Conservation (phyloP, 2,113 vertebrate species). For the Phrynosoma blainvillii region DNA sequence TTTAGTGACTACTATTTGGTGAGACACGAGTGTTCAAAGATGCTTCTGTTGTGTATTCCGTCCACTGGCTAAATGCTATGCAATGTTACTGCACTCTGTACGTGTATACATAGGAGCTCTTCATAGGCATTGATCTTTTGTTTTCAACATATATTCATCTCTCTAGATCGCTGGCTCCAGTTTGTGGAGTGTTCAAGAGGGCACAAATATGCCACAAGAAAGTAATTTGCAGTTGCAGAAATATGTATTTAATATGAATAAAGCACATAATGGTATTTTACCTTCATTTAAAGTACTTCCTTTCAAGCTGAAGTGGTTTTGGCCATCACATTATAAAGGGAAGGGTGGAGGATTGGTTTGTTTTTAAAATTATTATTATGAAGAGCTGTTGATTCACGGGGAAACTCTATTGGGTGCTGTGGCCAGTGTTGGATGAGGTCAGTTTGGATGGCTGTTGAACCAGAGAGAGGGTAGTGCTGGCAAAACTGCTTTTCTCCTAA, state of each 20-base stretch:
- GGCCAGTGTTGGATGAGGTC: too few species aligned
- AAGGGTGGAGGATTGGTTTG: not conserved
- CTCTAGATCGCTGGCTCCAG: not conserved
- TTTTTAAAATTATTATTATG: not conserved
- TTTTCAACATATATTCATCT: not conserved
- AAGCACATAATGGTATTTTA: slow-evolving; percentile 25
- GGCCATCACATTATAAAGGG: not conserved
- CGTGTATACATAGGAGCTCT: not conserved
- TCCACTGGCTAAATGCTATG: not conserved
- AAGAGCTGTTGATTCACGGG: not conserved
- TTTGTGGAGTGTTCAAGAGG: not conserved
- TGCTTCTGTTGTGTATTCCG: not conserved
- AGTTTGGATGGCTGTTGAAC: too few species aligned
- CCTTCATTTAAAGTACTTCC: not conserved
- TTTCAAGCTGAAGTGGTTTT: not conserved
- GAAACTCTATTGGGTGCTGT: too few species aligned
- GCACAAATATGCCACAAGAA: not conserved
- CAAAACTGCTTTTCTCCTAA: too few species aligned
- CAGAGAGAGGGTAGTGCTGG: too few species aligned
- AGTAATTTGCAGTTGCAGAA: not conserved
- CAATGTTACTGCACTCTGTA: not conserved
- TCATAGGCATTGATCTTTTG: not conserved
- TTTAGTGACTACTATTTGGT: not conserved
- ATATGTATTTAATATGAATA: slow-evolving; percentile 37
- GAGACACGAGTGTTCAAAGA: not conserved